Evolutionary conservation across 2,113 vertebrate species (phyloP).

Genomic region (Caranx melampygus): DNA sequence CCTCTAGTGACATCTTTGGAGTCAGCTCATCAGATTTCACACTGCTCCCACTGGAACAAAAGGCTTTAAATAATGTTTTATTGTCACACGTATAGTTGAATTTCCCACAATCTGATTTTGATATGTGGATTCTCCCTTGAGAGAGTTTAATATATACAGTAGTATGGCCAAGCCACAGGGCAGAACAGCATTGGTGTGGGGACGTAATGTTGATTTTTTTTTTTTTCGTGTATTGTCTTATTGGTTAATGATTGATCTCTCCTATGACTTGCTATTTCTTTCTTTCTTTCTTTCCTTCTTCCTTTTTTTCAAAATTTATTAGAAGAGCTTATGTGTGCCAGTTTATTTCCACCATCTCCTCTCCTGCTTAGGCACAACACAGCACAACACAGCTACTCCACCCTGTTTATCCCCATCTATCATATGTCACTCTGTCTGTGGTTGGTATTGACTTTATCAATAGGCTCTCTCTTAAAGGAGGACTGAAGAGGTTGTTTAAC

Average conservation of each 20-base stretch:
- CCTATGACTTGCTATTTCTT: conserved; percentile 22
- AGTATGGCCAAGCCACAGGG: no score
- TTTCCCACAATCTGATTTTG: not conserved
- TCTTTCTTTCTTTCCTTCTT: not conserved
- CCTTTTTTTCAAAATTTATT: conserved; percentile 53
- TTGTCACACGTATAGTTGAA: not conserved
- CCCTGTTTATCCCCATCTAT: conserved; percentile 30
- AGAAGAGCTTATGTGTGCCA: conserved; percentile 53
- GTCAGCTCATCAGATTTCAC: not conserved
- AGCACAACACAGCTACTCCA: conserved; percentile 3
- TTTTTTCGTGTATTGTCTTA: not conserved
- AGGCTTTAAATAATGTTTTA: not conserved
- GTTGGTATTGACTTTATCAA: conserved; percentile 65
- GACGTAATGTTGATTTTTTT: no score
- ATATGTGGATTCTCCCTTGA: not conserved
- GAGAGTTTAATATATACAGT: no score
- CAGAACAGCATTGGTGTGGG: no score
- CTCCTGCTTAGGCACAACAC: conserved; percentile 25
- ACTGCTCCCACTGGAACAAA: not conserved
- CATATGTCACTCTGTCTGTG: conserved; percentile 23
- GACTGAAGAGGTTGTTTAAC: conserved; percentile 53
- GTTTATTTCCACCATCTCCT: conserved; percentile 40
- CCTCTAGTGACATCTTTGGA: not conserved
- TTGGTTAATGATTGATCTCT: no score
- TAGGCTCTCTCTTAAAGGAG: conserved; percentile 49